phyloP scores from a whole-genome alignment of 2,888 invertebrate genomes.

The Amorpha juglandis region DNA sequence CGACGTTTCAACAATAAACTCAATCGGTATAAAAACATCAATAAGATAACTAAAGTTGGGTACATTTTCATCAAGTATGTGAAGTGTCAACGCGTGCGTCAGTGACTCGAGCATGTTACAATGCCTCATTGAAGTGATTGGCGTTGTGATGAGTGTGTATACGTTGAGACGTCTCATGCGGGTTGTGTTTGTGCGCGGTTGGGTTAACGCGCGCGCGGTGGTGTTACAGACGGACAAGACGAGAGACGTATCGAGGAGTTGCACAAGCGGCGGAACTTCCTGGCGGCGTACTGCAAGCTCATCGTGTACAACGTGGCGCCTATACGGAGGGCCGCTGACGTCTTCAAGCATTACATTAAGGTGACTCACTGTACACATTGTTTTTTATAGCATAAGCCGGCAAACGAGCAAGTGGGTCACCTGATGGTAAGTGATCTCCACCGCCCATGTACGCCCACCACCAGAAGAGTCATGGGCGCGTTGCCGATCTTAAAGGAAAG shows the following conservation, averaged over 20 bases:
- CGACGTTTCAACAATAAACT: background rate
- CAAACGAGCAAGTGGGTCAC: too few relatives aligned
- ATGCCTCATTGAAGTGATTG: too few relatives aligned
- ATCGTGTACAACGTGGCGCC: slow-evolving; percentile 98
- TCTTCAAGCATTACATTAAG: slow-evolving; percentile 99
- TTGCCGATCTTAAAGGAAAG: too few relatives aligned
- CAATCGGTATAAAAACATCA: background rate
- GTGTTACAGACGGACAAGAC: slow-evolving; percentile 91
- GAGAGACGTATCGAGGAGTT: slow-evolving; percentile 98
- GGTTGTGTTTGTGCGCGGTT: background rate
- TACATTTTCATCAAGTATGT: too few relatives aligned
- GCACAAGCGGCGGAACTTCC: slow-evolving; percentile 97
- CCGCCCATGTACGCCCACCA: too few relatives aligned
- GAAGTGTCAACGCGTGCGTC: too few relatives aligned
- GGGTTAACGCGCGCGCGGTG: too few relatives aligned
- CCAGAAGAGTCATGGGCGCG: too few relatives aligned
- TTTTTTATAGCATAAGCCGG: too few relatives aligned
- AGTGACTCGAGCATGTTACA: too few relatives aligned
- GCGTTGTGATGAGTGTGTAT: background rate
- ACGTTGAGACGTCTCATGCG: slow-evolving; percentile 1
- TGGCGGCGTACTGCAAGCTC: slow-evolving; percentile 98
- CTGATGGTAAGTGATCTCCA: too few relatives aligned
- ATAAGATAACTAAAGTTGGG: too few relatives aligned
- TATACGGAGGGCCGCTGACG: slow-evolving; percentile 95
- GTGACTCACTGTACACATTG: slow-evolving; percentile 62